A percentile compares a stretch with the other conserved stretches of the same genome.
phyloP scores from a whole-genome alignment of 2,113 vertebrate genomes.

The Nannobrachium achirus region DNA sequence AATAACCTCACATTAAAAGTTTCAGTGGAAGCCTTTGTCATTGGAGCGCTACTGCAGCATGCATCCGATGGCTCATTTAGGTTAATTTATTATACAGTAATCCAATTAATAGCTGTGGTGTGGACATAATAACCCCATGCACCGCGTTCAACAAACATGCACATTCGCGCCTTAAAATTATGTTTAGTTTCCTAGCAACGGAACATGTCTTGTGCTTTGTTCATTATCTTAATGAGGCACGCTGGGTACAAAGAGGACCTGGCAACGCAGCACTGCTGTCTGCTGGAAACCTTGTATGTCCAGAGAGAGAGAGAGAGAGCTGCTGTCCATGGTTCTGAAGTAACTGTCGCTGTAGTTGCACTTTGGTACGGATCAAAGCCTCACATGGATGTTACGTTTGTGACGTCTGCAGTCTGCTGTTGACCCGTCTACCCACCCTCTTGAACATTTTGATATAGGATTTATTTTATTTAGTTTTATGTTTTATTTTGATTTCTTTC shows the following conservation, averaged over 20 bases:
- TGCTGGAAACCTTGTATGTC: too few species aligned
- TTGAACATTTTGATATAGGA: too few species aligned
- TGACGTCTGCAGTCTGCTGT: too few species aligned
- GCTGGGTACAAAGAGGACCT: not conserved
- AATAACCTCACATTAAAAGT: not conserved
- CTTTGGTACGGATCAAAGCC: too few species aligned
- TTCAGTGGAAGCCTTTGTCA: not conserved
- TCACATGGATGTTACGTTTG: too few species aligned
- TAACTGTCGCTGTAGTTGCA: too few species aligned
- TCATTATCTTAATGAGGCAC: slow-evolving; percentile 43
- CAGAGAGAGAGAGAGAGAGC: too few species aligned
- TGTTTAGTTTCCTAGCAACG: slow-evolving; percentile 70
- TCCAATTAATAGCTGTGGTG: slow-evolving; percentile 8
- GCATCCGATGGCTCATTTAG: slow-evolving; percentile 22
- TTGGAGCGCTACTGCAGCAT: not conserved
- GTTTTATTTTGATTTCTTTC: too few species aligned
- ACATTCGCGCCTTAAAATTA: slow-evolving; percentile 28
- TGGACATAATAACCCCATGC: slow-evolving; percentile 16
- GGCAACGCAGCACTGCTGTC: not conserved
- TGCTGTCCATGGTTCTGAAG: too few species aligned
- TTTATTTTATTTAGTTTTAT: too few species aligned
- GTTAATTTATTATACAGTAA: slow-evolving; percentile 31
- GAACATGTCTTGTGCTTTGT: slow-evolving; percentile 31
- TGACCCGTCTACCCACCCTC: too few species aligned
- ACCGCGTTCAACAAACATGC: not conserved